phyloP scores from a whole-genome alignment of 1,140 invertebrate genomes.

The Phymorhynchus buccinoides region DNA sequence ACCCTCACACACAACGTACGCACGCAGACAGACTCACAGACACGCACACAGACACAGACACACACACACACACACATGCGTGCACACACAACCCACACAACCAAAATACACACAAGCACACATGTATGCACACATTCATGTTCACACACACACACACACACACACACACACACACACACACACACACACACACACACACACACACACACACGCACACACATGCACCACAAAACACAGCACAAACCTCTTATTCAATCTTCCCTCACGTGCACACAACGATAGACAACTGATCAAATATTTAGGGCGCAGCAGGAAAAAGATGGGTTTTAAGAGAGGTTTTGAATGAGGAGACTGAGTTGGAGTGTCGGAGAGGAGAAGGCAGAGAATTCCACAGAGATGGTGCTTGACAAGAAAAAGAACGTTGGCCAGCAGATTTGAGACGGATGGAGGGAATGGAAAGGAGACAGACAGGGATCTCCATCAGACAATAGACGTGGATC shows the following conservation, averaged over 20 bases:
- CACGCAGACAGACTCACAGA: not conserved
- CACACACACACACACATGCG: not conserved
- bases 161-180: not conserved
- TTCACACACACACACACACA: constrained; percentile 12
- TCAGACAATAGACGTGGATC: no score
- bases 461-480: no score
- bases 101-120: not conserved
- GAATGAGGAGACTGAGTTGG: no score
- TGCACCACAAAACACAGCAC: not conserved
- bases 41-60: not conserved
- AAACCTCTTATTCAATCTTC: not conserved
- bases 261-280: no score
- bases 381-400: no score
- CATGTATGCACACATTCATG: not conserved
- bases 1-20: not conserved
- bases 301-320: no score
- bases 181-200: not conserved
- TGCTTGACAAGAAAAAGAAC: no score
- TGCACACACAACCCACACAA: not conserved
- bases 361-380: no score
- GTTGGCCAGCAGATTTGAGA: no score
- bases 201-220: not conserved
- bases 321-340: no score
- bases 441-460: no score
- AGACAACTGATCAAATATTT: no score